Percentiles rank a stretch among this genome's conserved stretches.
These are phyloP conservation scores for Rhynchomys soricoides DNA, from an alignment of 2,113 vertebrate genomes.

Conservation along the genomic window DNA sequence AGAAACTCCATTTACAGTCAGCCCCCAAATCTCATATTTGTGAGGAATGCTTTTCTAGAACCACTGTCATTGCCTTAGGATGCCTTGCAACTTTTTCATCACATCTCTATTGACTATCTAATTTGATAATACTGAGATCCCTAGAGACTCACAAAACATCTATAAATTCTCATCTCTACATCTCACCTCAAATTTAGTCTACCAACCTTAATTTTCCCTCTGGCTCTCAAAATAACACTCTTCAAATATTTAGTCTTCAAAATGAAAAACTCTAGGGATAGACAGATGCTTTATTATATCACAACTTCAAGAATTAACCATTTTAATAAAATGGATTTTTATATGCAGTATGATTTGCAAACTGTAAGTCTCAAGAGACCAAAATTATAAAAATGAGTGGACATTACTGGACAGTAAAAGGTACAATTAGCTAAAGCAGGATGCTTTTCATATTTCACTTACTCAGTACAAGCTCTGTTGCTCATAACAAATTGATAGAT, in stretches of 20 bases:
- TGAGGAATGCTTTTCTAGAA: neutral
- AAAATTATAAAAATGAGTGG: neutral
- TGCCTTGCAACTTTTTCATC: neutral
- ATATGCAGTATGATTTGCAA: conserved; percentile 9
- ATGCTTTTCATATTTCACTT: neutral
- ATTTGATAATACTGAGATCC: neutral
- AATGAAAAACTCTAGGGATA: neutral
- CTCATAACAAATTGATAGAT: neutral
- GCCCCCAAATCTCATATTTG: neutral
- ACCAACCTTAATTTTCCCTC: neutral
- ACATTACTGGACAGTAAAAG: neutral
- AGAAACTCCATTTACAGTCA: neutral
- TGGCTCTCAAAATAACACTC: neutral
- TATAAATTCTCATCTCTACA: neutral
- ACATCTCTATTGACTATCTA: neutral
- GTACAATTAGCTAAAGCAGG: neutral
- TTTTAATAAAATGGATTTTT: conserved; percentile 36
- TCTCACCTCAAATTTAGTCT: neutral
- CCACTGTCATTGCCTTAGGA: neutral
- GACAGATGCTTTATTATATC: neutral
- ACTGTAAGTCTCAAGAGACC: neutral
- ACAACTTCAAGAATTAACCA: neutral
- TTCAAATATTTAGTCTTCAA: neutral
- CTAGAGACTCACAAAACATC: neutral
- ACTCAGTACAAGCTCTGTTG: neutral